Conservation (phyloP, 2,113 vertebrate species). For the Alexandromys fortis region DNA sequence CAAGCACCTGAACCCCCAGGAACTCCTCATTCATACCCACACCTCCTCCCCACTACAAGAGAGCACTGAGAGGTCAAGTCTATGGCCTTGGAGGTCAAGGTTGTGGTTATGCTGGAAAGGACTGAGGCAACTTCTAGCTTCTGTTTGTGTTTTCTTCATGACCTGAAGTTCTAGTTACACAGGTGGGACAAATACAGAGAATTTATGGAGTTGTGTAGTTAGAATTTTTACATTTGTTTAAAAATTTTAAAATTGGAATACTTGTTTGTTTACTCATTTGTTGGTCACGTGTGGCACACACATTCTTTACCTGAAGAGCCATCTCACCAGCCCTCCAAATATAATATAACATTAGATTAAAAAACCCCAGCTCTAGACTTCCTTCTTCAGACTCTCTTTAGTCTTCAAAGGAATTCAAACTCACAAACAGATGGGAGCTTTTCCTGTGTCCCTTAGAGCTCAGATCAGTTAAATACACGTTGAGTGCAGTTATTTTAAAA, state of each 20-base stretch:
- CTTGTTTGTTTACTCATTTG: not conserved
- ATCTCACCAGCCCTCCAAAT: not conserved
- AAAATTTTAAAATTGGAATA: not conserved
- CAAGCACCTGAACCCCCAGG: too few species aligned
- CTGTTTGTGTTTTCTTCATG: not conserved
- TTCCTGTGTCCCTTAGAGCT: constrained; percentile 1
- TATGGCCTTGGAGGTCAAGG: not conserved
- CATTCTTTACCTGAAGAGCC: not conserved
- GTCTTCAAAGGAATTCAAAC: constrained; percentile 38
- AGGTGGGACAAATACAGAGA: not conserved
- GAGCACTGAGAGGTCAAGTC: not conserved
- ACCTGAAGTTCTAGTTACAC: not conserved
- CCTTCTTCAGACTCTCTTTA: not conserved
- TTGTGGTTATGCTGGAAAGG: not conserved
- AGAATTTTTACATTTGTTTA: not conserved
- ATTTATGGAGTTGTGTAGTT: not conserved
- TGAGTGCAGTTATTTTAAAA: constrained; percentile 62
- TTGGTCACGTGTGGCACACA: not conserved
- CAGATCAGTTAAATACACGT: constrained; percentile 48
- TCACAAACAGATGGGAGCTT: constrained; percentile 17
- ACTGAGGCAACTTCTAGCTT: not conserved
- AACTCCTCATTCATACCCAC: not conserved
- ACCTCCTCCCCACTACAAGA: not conserved
- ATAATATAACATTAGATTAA: not conserved
- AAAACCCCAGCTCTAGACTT: not conserved